These are phyloP conservation scores for Tiliqua scincoides DNA, from an alignment of 2,113 vertebrate genomes.

Conservation along the genomic window DNA sequence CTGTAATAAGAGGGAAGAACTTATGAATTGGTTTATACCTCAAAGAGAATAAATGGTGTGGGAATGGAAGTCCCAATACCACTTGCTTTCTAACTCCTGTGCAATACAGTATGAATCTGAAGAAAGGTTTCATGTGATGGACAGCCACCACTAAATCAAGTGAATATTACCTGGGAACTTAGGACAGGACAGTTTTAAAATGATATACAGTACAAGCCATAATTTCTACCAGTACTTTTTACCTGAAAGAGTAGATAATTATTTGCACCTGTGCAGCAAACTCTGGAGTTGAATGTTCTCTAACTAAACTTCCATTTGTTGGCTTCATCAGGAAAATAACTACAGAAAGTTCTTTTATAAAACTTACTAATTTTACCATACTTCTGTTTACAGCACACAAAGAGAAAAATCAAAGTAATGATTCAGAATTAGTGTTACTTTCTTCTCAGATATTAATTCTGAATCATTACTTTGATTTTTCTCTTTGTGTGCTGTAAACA, in stretches of 20 bases:
- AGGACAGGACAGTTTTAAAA: neutral
- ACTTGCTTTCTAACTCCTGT: neutral
- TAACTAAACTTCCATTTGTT: no score
- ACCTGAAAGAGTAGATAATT: no score
- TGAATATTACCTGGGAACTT: neutral
- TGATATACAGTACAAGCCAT: neutral
- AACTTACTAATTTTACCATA: no score
- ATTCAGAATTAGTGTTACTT: neutral
- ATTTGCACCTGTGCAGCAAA: no score
- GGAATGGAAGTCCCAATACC: neutral
- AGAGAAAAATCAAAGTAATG: neutral
- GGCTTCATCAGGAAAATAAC: no score
- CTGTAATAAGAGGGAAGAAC: neutral
- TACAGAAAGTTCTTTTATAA: no score
- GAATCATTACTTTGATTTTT: neutral
- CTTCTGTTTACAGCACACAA: neutral
- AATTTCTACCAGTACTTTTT: no score
- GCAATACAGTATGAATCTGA: neutral
- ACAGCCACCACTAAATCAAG: neutral
- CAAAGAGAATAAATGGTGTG: neutral
- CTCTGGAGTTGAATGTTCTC: no score
- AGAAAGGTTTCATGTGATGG: neutral
- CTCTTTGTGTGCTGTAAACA: neutral
- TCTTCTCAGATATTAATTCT: no score
- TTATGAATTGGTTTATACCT: neutral